Evolutionary conservation across 2,797 vertebrate species (phyloP).

Genomic region (Channa striata): DNA sequence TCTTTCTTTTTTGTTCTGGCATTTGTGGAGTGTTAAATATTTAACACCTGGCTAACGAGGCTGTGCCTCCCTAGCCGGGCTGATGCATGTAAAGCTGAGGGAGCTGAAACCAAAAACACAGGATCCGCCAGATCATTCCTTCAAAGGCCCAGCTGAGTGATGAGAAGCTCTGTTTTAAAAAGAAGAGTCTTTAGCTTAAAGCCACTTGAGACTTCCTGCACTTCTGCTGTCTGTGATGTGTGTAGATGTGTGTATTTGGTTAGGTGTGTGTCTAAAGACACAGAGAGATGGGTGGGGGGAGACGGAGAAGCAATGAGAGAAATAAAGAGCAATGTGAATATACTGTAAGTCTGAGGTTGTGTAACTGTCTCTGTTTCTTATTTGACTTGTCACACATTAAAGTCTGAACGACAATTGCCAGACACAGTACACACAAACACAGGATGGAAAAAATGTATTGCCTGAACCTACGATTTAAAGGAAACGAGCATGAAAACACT

Average conservation of each 20-base stretch:
- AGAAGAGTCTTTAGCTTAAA: slow-evolving; percentile 7
- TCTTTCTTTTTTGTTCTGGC: slow-evolving; percentile 40
- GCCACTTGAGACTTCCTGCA: slow-evolving; percentile 21
- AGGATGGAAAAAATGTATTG: background rate
- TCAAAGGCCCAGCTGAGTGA: slow-evolving; percentile 35
- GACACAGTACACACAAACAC: background rate
- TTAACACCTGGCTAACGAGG: slow-evolving; percentile 61
- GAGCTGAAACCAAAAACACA: slow-evolving; percentile 39
- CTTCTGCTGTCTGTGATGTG: slow-evolving; percentile 12
- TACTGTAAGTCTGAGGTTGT: background rate
- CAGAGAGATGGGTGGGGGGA: background rate
- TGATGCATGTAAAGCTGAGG: slow-evolving; percentile 35
- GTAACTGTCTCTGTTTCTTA: background rate
- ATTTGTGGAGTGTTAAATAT: slow-evolving; percentile 69
- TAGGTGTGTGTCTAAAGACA: background rate
- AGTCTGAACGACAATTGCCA: slow-evolving; percentile 3
- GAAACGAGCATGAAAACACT: background rate
- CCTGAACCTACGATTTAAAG: background rate
- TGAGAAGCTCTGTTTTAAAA: slow-evolving; percentile 27
- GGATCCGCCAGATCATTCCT: slow-evolving; percentile 47
- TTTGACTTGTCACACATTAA: slow-evolving; percentile 1
- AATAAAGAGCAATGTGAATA: background rate
- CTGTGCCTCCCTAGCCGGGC: slow-evolving; percentile 41
- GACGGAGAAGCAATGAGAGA: background rate
- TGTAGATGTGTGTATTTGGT: background rate